Evolutionary conservation across 2,888 invertebrate genomes (phyloP), one percentile per base, ranked within the genome.

Genomic region (Bellardia pandia): DNA sequence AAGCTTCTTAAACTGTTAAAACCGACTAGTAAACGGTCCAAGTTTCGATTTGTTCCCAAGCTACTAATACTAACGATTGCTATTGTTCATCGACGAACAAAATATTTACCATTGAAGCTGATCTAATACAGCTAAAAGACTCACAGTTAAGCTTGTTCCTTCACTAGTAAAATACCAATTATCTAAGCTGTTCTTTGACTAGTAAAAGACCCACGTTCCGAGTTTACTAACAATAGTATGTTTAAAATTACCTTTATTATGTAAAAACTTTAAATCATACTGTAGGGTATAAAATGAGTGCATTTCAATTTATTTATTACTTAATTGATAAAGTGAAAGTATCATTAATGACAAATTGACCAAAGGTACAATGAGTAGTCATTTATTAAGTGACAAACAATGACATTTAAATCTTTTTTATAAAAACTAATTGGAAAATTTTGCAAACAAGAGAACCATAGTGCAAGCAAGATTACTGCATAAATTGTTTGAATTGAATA

Each of bases 381-480:
- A 45, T 66, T 66, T 1, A 30, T 2, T 66, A 1, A 16, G 13
- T 45, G 14, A 23, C 45, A 66, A 45, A 45, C n/a, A 66, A 66
- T 66, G 66, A 30, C 45, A 23, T 66, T 66, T 23, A 66, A 66
- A 66, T 66, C 30, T 45, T 3, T 66, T 16, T 3, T 8, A 45
- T 37, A 66, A 45, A 33, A 45, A 66, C 7, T 66, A 42, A 45
- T 66, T 66, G 42, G 7, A 66, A 66, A 66, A 23, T 13, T 30
- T 45, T 45, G 6, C 45, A 45, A 45, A 66, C 33, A 14, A 33
- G 30, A 58, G 9, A 3, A 0, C 45, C 13, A 3, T 8, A 58
- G 13, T 30, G 11, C 23, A 4, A 3, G 3, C 30, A 30, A 30
- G 23, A 23, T 58, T 58, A n/a, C 2, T 58, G 58, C 23, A 58